Percentiles rank a stretch among this genome's conserved stretches.
Evolutionary conservation across 2,797 vertebrate species (phyloP).

Genomic region (Limnodromus scolopaceus): DNA sequence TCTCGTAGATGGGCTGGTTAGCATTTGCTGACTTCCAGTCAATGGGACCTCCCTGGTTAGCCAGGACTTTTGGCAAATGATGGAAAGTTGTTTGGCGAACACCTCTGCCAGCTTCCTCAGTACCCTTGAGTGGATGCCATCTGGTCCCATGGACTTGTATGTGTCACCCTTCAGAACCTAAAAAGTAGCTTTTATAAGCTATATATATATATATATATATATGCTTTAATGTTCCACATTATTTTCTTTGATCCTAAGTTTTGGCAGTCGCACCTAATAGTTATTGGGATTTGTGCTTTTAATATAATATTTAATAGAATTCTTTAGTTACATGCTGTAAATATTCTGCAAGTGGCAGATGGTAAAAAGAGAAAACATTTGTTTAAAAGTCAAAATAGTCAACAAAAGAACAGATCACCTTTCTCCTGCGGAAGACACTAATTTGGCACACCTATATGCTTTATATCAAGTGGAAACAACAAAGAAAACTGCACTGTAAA

Average conservation of each 20-base stretch:
- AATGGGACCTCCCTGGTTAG: background rate
- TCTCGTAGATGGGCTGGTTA: background rate
- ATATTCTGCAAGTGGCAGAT: background rate
- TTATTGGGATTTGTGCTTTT: background rate
- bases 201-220: too few relatives aligned
- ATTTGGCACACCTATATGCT: background rate
- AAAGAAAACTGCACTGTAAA: background rate
- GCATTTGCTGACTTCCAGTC: background rate
- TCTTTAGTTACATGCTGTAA: background rate
- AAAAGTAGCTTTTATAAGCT: background rate
- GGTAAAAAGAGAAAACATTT: conserved; percentile 26
- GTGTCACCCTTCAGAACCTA: background rate
- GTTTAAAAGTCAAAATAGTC: conserved; percentile 6
- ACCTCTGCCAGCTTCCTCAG: background rate
- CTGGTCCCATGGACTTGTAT: too few relatives aligned
- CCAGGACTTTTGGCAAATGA: background rate
- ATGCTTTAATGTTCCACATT: background rate
- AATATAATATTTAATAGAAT: conserved; percentile 27
- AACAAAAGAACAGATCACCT: background rate
- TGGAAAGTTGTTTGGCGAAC: background rate
- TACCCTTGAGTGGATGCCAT: too few relatives aligned
- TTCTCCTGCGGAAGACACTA: background rate
- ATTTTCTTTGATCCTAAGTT: background rate
- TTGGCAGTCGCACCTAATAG: background rate
- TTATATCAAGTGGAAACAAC: background rate